Percentiles rank a stretch among this genome's conserved stretches.
These are phyloP conservation scores for Oxycera nigricornis DNA, from an alignment of 2,888 invertebrate species.

Conservation along the genomic window DNA sequence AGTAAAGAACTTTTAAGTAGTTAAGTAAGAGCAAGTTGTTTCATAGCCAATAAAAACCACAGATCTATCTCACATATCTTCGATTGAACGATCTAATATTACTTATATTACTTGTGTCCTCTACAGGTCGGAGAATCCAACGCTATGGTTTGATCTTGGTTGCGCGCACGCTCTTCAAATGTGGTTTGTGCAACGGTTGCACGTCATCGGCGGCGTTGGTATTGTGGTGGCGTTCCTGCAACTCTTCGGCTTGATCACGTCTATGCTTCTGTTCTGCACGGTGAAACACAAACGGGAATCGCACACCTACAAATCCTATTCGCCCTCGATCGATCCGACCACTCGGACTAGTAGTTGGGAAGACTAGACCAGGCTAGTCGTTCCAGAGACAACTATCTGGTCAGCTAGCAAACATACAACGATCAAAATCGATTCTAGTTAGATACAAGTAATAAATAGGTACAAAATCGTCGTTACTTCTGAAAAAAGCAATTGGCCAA, in stretches of 20 bases:
- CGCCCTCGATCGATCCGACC: slow-evolving; percentile 62
- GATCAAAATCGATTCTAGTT: slow-evolving; percentile 1
- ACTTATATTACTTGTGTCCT: slow-evolving; percentile 23
- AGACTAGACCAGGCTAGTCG: slow-evolving; percentile 53
- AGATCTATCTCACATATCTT: neutral
- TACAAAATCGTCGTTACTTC: neutral
- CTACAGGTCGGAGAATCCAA: slow-evolving; percentile 62
- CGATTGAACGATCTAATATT: neutral
- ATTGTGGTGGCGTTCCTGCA: slow-evolving; percentile 79
- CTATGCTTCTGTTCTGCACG: slow-evolving; percentile 78
- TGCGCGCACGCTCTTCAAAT: slow-evolving; percentile 77
- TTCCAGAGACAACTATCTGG: neutral
- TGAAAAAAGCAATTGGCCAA: neutral
- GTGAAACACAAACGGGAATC: slow-evolving; percentile 72
- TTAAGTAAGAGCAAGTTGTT: too few relatives aligned
- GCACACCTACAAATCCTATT: slow-evolving; percentile 75
- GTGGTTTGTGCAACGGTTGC: slow-evolving; percentile 79
- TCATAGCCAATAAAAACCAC: too few relatives aligned
- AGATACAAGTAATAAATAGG: neutral
- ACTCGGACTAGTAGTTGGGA: slow-evolving; percentile 62
- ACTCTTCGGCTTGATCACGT: slow-evolving; percentile 78
- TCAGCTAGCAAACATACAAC: neutral
- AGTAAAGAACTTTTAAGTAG: too few relatives aligned
- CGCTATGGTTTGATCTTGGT: slow-evolving; percentile 72
- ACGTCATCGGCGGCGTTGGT: slow-evolving; percentile 80